Evolutionary conservation across 2,113 vertebrate genomes (phyloP).

Genomic region (Lophotis ruficrista): DNA sequence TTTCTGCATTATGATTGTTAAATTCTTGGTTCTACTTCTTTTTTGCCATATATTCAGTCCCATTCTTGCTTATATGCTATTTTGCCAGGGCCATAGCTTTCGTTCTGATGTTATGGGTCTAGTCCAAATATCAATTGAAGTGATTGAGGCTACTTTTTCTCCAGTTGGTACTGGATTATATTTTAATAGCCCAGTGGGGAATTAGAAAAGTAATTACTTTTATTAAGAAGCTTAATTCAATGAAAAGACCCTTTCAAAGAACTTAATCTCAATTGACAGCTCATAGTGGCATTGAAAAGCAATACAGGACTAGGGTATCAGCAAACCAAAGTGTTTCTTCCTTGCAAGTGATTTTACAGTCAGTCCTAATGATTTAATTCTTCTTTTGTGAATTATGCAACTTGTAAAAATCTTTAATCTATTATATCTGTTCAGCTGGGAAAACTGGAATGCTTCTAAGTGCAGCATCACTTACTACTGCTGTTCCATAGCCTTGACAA

Average conservation of each 20-base stretch:
- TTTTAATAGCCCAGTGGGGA: neutral
- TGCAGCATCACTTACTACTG: neutral
- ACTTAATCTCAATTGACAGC: constrained; percentile 22
- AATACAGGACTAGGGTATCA: neutral
- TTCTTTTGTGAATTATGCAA: neutral
- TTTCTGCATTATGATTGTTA: neutral
- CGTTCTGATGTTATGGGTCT: neutral
- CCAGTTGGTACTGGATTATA: neutral
- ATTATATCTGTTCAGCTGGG: neutral
- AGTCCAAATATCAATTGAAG: neutral
- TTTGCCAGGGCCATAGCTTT: neutral
- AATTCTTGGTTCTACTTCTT: neutral
- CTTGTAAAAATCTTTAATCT: neutral
- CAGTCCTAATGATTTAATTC: neutral
- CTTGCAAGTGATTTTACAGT: neutral
- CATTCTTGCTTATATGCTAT: neutral
- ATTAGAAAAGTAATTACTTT: constrained; percentile 39
- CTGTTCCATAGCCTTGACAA: neutral
- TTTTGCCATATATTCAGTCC: neutral
- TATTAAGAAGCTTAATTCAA: constrained; percentile 53
- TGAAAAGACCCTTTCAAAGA: constrained; percentile 13
- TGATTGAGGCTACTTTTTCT: neutral
- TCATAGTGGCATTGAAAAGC: neutral
- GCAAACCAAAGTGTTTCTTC: neutral
- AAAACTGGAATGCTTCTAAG: neutral